Conservation (phyloP, 2,113 vertebrate genomes). For the Plecturocebus donacophilus region DNA sequence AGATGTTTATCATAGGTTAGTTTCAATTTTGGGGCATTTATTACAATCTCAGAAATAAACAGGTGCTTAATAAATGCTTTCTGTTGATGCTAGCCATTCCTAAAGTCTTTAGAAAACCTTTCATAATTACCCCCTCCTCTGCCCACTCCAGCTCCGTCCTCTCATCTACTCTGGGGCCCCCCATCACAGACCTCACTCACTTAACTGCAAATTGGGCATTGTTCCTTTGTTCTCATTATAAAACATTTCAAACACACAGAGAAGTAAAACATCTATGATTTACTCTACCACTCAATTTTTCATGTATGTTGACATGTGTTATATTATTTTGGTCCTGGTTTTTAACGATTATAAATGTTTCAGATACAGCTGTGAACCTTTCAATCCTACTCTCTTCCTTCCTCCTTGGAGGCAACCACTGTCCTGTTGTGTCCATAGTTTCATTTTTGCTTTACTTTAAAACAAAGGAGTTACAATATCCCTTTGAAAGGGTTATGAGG, state of each 20-base stretch:
- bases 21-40: background rate
- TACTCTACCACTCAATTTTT: background rate
- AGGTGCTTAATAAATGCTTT: background rate
- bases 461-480: background rate
- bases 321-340: background rate
- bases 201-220: background rate
- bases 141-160: background rate
- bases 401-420: background rate
- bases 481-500: background rate
- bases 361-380: background rate
- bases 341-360: background rate
- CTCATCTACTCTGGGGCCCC: background rate
- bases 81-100: background rate
- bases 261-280: background rate
- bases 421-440: background rate
- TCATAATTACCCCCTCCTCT: background rate
- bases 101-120: background rate
- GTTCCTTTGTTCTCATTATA: background rate
- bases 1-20: background rate
- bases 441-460: background rate
- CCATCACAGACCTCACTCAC: background rate
- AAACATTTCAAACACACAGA: background rate
- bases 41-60: background rate
- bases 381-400: background rate
- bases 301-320: background rate